These are phyloP conservation scores for Mantis religiosa DNA, from an alignment of 2,888 invertebrate genomes.

Conservation along the genomic window DNA sequence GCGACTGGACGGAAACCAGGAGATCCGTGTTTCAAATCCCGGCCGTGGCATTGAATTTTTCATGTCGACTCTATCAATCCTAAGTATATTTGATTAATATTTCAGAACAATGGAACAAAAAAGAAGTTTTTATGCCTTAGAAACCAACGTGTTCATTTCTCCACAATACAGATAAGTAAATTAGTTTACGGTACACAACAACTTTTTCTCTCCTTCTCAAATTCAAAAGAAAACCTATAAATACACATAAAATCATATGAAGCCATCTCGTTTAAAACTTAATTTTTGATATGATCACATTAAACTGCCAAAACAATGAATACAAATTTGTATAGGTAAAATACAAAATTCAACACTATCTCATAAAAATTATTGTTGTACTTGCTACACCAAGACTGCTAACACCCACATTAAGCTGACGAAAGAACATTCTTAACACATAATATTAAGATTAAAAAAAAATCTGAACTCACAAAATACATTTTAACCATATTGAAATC, in stretches of 20 bases:
- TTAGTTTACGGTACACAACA: too few species aligned
- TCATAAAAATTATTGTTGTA: not conserved
- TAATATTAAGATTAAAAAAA: not conserved
- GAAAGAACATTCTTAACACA: not conserved
- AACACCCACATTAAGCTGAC: not conserved
- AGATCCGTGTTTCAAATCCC: too few species aligned
- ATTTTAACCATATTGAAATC: not conserved
- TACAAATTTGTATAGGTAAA: not conserved
- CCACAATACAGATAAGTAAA: too few species aligned
- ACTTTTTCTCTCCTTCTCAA: too few species aligned
- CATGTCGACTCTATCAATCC: too few species aligned
- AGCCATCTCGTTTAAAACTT: not conserved
- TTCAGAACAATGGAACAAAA: too few species aligned
- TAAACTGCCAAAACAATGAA: not conserved
- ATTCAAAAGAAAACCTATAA: too few species aligned
- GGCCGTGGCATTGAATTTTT: too few species aligned
- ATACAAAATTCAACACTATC: not conserved
- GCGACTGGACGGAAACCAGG: too few species aligned
- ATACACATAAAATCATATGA: not conserved
- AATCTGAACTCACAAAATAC: not conserved
- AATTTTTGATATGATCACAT: not conserved
- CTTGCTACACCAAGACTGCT: not conserved
- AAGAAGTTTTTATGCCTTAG: too few species aligned
- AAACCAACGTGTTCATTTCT: too few species aligned
- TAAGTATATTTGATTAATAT: too few species aligned